Evolutionary conservation across 2,888 invertebrate species (phyloP), one percentile per base, ranked within the genome.

Genomic region (Drosophila mercatorum): DNA sequence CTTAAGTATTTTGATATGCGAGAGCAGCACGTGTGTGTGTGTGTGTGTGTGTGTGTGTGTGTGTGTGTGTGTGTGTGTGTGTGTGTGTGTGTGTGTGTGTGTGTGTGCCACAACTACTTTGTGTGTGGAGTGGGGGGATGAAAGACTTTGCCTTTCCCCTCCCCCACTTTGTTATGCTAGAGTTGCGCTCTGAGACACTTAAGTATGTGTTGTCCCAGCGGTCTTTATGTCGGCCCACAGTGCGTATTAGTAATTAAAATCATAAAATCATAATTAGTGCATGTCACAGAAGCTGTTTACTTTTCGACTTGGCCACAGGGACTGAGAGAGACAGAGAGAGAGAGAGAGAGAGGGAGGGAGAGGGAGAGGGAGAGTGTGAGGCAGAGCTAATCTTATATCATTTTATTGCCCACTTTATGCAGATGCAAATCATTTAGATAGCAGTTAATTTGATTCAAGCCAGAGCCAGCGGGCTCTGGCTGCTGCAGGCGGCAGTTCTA

Each of bases 221-320:
- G 80, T 68, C 64, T 78, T 78, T 79, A 67, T 61, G 44, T 10
- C 38, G 75, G 44, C 80, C 26, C 72, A 68, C 72, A 68, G 67
- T 75, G 78, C 75, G 78, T 80, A 78, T 80, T 63, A 69, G 61
- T 67, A 80, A 78, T 81, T 81, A 75, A 80, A 75, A 63, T 71
- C 72, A 80, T 80, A 78, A 80, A 75, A 60, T 71, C 70, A 80
- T 80, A 78, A 80, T 80, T 78, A 67, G 56, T 68, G 53, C 61
- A 31, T 63, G 59, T 55, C 65, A 60, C 65, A 60, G 71, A 75
- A 78, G 76, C 75, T 59, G 55, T 75, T 68, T 59, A 70, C 60
- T 70, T 70, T 67, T 46, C 60, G 60, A 14, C 58, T 17, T 44
- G 49, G 26, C 38, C 52, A 36, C 14, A 26, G 52, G 36, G 38